phyloP scores from a whole-genome alignment of 2,888 invertebrate species.

The Cryptus armator region DNA sequence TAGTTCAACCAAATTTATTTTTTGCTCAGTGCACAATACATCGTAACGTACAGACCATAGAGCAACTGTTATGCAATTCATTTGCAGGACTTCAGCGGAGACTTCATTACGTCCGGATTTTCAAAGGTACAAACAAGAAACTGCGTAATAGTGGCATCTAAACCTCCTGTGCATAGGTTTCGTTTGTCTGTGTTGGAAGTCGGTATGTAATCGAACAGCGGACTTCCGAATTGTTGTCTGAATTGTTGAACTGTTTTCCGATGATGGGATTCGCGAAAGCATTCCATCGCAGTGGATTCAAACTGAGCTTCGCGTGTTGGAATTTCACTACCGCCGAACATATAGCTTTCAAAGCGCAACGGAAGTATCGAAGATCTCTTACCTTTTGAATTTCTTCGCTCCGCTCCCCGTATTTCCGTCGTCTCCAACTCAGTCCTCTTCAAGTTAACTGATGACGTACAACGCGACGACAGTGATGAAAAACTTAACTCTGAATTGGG shows the following conservation, averaged over 20 bases:
- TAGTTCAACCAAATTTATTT: too few relatives aligned
- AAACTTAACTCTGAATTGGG: slow-evolving; percentile 66
- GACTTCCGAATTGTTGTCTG: slow-evolving; percentile 31
- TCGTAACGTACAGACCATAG: too few relatives aligned
- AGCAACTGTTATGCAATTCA: not conserved
- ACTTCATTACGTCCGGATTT: not conserved
- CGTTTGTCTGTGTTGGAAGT: not conserved
- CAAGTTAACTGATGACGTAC: slow-evolving; percentile 44
- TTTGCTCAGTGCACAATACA: too few relatives aligned
- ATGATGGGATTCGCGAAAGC: slow-evolving; percentile 49
- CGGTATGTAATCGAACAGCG: slow-evolving; percentile 17
- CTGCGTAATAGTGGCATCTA: not conserved
- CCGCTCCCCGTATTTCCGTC: slow-evolving; percentile 29
- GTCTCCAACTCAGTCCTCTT: slow-evolving; percentile 47
- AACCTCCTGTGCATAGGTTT: not conserved
- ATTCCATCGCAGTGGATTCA: slow-evolving; percentile 43
- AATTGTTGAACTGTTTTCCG: slow-evolving; percentile 16
- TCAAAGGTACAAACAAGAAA: not conserved
- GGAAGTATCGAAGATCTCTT: slow-evolving; percentile 33
- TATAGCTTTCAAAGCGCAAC: slow-evolving; percentile 34
- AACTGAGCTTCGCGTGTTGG: slow-evolving; percentile 26
- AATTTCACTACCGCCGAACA: slow-evolving; percentile 52
- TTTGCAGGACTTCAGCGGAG: not conserved
- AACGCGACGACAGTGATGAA: slow-evolving; percentile 28
- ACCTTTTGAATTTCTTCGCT: slow-evolving; percentile 46